Percentiles rank a stretch among this genome's conserved stretches.
Evolutionary conservation across 92 coral and sea anemone species (phyloP).

Genomic region (Epizoanthus illoricatus): DNA sequence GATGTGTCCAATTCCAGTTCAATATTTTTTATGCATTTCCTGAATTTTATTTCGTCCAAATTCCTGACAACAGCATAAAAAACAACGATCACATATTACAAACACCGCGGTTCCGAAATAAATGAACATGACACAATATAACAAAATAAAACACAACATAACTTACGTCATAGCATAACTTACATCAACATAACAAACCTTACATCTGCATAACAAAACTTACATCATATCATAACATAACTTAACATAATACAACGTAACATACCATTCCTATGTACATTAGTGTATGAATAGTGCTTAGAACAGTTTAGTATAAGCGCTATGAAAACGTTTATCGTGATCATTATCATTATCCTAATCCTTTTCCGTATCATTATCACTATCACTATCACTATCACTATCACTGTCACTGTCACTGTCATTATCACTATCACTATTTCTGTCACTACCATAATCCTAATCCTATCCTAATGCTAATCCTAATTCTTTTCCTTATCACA

Average conservation of each 20-base stretch:
- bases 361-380: too few species aligned
- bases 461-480: too few species aligned
- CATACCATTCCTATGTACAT: not conserved
- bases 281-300: too few species aligned
- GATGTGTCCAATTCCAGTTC: conserved; percentile 50
- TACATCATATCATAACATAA: not conserved
- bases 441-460: too few species aligned
- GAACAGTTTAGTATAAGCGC: too few species aligned
- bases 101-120: too few species aligned
- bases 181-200: not conserved
- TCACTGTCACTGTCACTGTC: too few species aligned
- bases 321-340: too few species aligned
- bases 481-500: too few species aligned
- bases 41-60: conserved; percentile 33
- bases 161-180: not conserved
- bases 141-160: not conserved
- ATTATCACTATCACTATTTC: too few species aligned
- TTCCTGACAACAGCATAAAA: conserved; percentile 28
- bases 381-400: too few species aligned
- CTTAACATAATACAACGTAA: not conserved
- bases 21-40: conserved; percentile 39
- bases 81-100: not conserved
- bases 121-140: not conserved
- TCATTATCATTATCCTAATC: too few species aligned
- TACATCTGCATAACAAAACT: not conserved